Percentiles rank a stretch among this genome's conserved stretches.
These are phyloP conservation scores for Myzus persicae DNA, from an alignment of 1,140 invertebrate species.

Conservation along the genomic window DNA sequence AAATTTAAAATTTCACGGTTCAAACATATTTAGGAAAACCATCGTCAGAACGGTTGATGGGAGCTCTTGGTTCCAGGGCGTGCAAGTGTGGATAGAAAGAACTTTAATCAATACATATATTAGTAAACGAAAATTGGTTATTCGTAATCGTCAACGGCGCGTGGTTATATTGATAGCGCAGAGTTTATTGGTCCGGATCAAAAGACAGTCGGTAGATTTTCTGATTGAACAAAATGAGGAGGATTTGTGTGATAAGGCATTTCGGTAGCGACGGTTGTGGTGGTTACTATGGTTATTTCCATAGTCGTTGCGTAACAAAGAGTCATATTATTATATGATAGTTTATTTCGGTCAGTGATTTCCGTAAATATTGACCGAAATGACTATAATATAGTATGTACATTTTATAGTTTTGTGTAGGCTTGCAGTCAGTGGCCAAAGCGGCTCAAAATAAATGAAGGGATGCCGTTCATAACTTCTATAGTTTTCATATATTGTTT, in stretches of 20 bases:
- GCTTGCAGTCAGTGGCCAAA: too few relatives aligned
- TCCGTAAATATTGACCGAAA: background rate
- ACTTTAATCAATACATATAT: background rate
- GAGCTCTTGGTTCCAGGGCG: background rate
- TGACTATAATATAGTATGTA: too few relatives aligned
- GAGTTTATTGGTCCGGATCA: slow-evolving; percentile 41
- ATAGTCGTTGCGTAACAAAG: background rate
- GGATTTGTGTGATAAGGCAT: background rate
- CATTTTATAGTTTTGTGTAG: too few relatives aligned
- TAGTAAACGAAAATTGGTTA: background rate
- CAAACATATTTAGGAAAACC: background rate
- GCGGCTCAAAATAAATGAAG: too few relatives aligned
- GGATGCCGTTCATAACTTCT: too few relatives aligned
- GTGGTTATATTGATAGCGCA: background rate
- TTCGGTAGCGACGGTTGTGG: background rate
- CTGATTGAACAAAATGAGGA: background rate
- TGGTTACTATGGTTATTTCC: slow-evolving; percentile 10
- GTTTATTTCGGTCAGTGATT: background rate
- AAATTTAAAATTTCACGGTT: background rate
- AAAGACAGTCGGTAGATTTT: background rate
- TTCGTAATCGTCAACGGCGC: background rate
- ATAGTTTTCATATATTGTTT: too few relatives aligned
- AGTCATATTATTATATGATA: background rate
- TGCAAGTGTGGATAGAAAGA: background rate
- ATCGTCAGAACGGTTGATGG: background rate